Evolutionary conservation across 2,113 vertebrate genomes (phyloP).

Genomic region (Tyto alba): DNA sequence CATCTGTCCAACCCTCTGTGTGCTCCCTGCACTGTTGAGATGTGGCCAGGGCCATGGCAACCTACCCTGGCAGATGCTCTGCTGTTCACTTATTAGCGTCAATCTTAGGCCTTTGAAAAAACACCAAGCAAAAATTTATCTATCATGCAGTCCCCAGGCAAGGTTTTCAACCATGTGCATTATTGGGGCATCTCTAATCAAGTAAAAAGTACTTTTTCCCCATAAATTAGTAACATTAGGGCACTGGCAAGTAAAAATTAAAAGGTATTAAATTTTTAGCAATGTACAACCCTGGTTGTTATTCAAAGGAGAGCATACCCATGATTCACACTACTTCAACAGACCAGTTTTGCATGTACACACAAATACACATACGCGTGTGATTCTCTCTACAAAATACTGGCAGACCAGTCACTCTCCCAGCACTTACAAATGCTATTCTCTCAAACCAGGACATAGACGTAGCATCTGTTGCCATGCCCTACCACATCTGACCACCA

Average conservation of each 20-base stretch:
- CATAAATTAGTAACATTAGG: not conserved
- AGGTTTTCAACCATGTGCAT: not conserved
- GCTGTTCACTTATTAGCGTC: not conserved
- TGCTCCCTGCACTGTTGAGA: not conserved
- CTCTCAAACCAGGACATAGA: not conserved
- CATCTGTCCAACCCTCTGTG: not conserved
- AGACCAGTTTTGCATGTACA: not conserved
- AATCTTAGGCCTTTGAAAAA: not conserved
- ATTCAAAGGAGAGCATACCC: not conserved
- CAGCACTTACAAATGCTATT: not conserved
- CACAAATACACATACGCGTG: not conserved
- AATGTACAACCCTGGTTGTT: not conserved
- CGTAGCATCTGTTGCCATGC: not conserved
- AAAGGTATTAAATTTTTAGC: not conserved
- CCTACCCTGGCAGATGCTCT: not conserved
- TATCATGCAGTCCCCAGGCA: not conserved
- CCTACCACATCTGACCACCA: not conserved
- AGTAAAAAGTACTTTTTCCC: not conserved
- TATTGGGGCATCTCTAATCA: not conserved
- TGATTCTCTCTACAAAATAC: not conserved
- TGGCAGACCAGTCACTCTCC: not conserved
- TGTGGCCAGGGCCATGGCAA: not conserved
- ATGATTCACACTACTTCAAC: not conserved
- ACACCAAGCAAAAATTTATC: not conserved
- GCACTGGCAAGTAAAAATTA: not conserved